Percentiles rank a stretch among this genome's conserved stretches.
Evolutionary conservation across 2,113 vertebrate species (phyloP).

Genomic region (Philantomba maxwellii): DNA sequence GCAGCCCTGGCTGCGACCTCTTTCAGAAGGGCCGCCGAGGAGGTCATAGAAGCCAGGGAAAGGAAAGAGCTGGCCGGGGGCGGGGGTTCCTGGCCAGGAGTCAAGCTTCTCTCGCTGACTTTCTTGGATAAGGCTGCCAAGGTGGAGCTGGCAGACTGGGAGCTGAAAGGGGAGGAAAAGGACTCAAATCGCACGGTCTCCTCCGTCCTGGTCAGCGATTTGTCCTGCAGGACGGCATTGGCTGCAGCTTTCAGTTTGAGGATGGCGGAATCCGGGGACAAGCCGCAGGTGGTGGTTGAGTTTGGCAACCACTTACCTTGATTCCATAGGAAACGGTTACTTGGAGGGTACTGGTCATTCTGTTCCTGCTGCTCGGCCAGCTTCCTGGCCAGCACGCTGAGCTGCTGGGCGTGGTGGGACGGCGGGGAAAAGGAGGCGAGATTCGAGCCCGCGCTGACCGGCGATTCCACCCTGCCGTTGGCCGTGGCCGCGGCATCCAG

Average conservation of each 20-base stretch:
- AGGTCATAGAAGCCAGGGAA: constrained; percentile 97
- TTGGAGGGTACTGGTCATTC: constrained; percentile 83
- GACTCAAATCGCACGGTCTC: constrained; percentile 93
- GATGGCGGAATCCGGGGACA: constrained; percentile 97
- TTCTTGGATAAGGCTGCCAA: constrained; percentile 98
- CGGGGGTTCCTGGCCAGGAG: constrained; percentile 87
- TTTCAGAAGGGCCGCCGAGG: constrained; percentile 96
- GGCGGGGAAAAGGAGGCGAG: constrained; percentile 91
- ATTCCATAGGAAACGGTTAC: constrained; percentile 92
- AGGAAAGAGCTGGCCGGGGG: constrained; percentile 93
- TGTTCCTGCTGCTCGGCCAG: constrained; percentile 90
- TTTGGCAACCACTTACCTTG: constrained; percentile 94
- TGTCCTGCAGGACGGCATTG: constrained; percentile 97
- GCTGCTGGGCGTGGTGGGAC: constrained; percentile 94
- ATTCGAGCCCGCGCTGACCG: constrained; percentile 82
- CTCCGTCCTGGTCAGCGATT: constrained; percentile 87
- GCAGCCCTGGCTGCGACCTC: constrained; percentile 98
- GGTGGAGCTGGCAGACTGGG: constrained; percentile 97
- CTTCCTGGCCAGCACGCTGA: constrained; percentile 95
- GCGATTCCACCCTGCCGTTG: constrained; percentile 86
- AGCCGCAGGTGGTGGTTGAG: constrained; percentile 85
- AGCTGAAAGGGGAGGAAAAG: constrained; percentile 95
- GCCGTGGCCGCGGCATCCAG: constrained; percentile 84
- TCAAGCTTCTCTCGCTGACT: constrained; percentile 94
- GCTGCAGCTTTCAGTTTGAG: constrained; percentile 97